Evolutionary conservation across 2,888 invertebrate genomes (phyloP), one percentile per base, ranked within the genome.

Genomic region (Netelia fuscicornis): DNA sequence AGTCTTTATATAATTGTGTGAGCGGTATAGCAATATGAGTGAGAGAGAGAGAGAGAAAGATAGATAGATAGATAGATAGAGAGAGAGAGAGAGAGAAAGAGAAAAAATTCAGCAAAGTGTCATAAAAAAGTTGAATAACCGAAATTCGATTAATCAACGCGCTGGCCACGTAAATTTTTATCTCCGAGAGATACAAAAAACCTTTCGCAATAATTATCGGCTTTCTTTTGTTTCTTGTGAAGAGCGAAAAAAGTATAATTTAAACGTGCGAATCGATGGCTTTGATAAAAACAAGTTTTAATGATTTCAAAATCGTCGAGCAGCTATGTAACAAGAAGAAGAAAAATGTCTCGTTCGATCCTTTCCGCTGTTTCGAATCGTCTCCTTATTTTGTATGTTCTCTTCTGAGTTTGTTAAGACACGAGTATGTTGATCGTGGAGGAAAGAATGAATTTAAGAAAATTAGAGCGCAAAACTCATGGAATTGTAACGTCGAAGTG

Each of bases 131-230:
- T 67, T 54, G 65, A 76, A 52, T 2, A 44, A 42, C 42, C 37
- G 23, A 54, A 77, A 81, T 84, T 76, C 17, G 52, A 81, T 77
- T 68, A 30, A 67, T 67, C 20, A 56, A 81, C 84, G 84, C 81
- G 84, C 81, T 77, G 81, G 81, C 74, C 77, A 81, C 84, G 81
- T 74, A 58, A 71, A 71, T 71, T 80, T 72, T 67, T 56, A 30
- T 62, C 20, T 23, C 23, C 42, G 20, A 75, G 13, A 6, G 13
- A 64, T 37, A 71, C 13, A 37, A 56, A 17, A 25, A 71, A 13
- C 25, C 2, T 48, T 25, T 77, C 44, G 60, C 54, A 48, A 44
- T 23, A 60, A 56, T 58, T 0, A 20, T 11, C 13, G 20, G 58
- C 42, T 72, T 80, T 64, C 56, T 70, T 62, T 75, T 20, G 70